Conservation (phyloP, 2,888 invertebrate genomes). For the Leucophenga maculata region DNA sequence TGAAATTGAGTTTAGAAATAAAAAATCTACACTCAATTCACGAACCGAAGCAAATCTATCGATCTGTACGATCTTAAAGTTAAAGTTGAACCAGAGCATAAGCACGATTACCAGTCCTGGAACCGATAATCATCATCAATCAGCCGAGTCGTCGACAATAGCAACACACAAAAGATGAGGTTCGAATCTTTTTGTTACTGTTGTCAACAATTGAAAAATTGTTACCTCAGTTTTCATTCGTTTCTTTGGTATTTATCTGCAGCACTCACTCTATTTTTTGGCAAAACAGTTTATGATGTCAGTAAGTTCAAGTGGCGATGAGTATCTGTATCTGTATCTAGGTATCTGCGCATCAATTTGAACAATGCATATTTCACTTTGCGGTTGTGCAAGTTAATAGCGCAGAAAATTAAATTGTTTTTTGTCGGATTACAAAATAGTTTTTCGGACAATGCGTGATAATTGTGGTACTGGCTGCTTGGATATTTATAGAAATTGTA, state of each 20-base stretch:
- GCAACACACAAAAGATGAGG: slow-evolving; percentile 43
- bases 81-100: not conserved
- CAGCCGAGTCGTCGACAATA: slow-evolving; percentile 15
- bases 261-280: not conserved
- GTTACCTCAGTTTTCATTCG: slow-evolving; percentile 46
- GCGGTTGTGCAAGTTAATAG: not conserved
- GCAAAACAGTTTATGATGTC: slow-evolving; percentile 9
- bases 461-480: not conserved
- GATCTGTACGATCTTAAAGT: not conserved
- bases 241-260: not conserved
- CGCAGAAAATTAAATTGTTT: slow-evolving; percentile 6
- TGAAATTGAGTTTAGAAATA: too few species aligned
- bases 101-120: slow-evolving; percentile 6
- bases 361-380: slow-evolving; percentile 8
- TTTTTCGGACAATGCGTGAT: too few species aligned
- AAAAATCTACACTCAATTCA: too few species aligned
- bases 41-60: not conserved
- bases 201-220: slow-evolving; percentile 57
- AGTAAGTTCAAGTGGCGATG: slow-evolving; percentile 13
- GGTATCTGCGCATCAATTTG: not conserved
- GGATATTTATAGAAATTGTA: not conserved
- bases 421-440: not conserved
- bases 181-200: slow-evolving; percentile 41
- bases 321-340: not conserved
- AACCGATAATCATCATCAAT: slow-evolving; percentile 45